phyloP scores from a whole-genome alignment of 2,113 vertebrate species.

The Rhinogobius similis region DNA sequence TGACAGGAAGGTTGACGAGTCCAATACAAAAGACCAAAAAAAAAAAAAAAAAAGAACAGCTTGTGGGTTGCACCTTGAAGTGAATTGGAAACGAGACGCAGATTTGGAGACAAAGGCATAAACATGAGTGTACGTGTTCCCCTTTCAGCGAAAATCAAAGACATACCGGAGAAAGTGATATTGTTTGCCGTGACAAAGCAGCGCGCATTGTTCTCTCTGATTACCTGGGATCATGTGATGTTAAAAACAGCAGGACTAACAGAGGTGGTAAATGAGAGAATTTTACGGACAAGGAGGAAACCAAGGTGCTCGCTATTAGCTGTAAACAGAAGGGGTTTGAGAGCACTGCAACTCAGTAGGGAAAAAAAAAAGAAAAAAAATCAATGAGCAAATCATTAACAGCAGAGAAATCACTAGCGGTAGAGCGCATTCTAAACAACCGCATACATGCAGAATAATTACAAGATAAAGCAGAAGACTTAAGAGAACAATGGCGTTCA shows the following conservation, averaged over 20 bases:
- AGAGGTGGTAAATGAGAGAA: conserved; percentile 47
- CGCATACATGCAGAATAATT: conserved; percentile 21
- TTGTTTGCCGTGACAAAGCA: conserved; percentile 66
- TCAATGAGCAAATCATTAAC: conserved; percentile 23
- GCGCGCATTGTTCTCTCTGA: conserved; percentile 59
- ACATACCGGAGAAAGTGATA: conserved; percentile 56
- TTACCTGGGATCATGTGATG: conserved; percentile 52
- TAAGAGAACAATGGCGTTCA: neutral
- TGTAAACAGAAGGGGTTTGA: conserved; percentile 25
- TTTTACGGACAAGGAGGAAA: conserved; percentile 7
- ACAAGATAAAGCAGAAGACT: conserved; percentile 18
- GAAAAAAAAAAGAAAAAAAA: conserved; percentile 1
- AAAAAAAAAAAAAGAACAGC: neutral
- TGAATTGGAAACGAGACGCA: conserved; percentile 52
- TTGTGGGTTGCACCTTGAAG: conserved; percentile 44
- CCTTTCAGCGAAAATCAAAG: conserved; percentile 68
- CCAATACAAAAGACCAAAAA: neutral
- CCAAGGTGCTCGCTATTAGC: conserved; percentile 9
- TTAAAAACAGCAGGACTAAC: conserved; percentile 44
- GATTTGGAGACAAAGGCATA: conserved; percentile 56
- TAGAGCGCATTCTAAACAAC: conserved; percentile 20
- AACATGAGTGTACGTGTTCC: conserved; percentile 58
- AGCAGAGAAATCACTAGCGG: neutral
- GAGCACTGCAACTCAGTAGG: neutral
- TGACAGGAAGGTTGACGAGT: conserved; percentile 1